These are phyloP conservation scores for Elaphurus davidianus DNA, from an alignment of 2,113 vertebrate genomes.

Conservation along the genomic window DNA sequence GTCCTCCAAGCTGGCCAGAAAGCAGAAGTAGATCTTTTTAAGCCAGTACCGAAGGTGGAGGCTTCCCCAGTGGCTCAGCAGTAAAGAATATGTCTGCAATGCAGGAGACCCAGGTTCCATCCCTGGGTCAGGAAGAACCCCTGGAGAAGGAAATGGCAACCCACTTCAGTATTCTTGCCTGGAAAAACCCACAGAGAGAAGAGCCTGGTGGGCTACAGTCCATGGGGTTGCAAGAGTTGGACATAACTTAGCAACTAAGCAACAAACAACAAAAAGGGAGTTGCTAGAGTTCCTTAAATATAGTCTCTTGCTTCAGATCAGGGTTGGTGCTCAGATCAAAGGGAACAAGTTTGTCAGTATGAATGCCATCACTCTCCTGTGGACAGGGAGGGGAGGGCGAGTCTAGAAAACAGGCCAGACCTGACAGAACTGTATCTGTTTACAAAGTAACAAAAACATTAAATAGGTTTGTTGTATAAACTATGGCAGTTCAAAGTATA, in stretches of 20 bases:
- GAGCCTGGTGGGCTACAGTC: neutral
- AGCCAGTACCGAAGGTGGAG: neutral
- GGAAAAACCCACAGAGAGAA: neutral
- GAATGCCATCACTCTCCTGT: accelerated
- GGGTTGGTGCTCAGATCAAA: neutral
- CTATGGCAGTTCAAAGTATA: neutral
- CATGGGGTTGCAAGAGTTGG: neutral
- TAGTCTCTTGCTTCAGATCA: neutral
- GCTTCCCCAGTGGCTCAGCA: neutral
- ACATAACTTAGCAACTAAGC: neutral
- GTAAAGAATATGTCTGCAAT: neutral
- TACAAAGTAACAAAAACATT: neutral
- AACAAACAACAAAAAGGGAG: neutral
- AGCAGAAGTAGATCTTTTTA: neutral
- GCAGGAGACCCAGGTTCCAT: neutral
- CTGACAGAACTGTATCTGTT: neutral
- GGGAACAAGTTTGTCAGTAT: neutral
- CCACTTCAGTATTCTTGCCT: neutral
- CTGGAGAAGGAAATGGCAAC: neutral
- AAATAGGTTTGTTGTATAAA: neutral
- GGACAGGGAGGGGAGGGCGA: neutral
- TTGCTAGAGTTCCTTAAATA: neutral
- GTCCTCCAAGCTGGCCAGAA: no score
- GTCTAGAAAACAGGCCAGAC: neutral
- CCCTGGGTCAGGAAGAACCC: no score